Evolutionary conservation across 2,888 invertebrate genomes (phyloP).

Genomic region (Caenorhabditis uteleia): DNA sequence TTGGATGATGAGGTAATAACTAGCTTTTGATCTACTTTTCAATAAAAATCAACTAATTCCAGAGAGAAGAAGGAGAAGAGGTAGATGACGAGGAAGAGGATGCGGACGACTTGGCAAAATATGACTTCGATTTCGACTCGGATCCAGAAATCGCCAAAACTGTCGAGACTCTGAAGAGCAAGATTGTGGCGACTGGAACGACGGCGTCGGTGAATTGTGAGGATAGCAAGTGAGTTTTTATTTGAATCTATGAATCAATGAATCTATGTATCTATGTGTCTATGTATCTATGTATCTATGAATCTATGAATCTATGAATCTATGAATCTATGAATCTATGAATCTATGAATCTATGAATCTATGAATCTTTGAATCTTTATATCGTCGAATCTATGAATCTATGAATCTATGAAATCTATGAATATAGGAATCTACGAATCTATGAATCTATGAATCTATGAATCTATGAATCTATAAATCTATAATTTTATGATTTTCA

Average conservation of each 20-base stretch:
- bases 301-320: neutral
- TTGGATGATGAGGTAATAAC: constrained; percentile 9
- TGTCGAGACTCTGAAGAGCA: constrained; percentile 27
- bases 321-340: neutral
- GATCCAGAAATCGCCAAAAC: constrained; percentile 57
- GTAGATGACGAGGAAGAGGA: constrained; percentile 55
- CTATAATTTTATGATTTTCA: no score
- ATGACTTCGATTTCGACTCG: constrained; percentile 58
- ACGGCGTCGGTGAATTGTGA: constrained; percentile 15
- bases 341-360: neutral
- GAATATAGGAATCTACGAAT: neutral
- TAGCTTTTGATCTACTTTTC: no score
- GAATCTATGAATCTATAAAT: neutral
- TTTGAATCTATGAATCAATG: neutral
- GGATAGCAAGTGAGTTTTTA: constrained; percentile 47
- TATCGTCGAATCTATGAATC: neutral
- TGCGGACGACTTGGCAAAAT: constrained; percentile 61
- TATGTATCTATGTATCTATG: neutral
- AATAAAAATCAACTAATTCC: no score
- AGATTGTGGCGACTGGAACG: constrained; percentile 16
- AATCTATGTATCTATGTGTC: neutral
- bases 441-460: neutral
- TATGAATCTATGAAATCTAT: neutral
- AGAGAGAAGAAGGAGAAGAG: constrained; percentile 26
- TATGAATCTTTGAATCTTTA: neutral